Conservation (phyloP, 1,140 invertebrate species). For the Lineus longissimus region DNA sequence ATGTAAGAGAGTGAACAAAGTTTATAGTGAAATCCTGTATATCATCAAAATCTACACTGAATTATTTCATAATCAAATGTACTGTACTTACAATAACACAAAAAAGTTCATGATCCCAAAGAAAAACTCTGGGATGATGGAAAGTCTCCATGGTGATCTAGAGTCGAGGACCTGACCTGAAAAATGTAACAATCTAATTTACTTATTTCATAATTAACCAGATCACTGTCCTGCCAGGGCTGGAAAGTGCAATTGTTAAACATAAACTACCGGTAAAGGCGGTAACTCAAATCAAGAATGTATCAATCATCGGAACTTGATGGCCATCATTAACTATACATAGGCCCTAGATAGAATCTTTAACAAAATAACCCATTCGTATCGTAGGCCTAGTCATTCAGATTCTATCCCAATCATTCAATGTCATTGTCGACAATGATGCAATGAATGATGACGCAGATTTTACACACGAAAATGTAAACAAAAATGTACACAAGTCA, state of each 20-base stretch:
- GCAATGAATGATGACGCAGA: no score
- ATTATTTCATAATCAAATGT: slow-evolving; percentile 8
- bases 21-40: no score
- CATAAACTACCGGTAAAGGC: not conserved
- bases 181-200: slow-evolving; percentile 1
- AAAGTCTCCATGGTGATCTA: slow-evolving; percentile 37
- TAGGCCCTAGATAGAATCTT: not conserved
- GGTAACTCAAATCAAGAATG: not conserved
- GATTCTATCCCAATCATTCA: no score
- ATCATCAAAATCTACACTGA: not conserved
- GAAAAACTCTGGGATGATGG: slow-evolving; percentile 35
- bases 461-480: no score
- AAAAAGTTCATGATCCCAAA: slow-evolving; percentile 45
- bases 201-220: not conserved
- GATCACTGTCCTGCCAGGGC: not conserved
- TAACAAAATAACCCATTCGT: not conserved
- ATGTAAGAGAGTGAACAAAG: no score
- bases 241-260: not conserved
- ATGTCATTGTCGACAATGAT: no score
- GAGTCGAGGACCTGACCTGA: slow-evolving; percentile 35
- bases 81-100: slow-evolving; percentile 41
- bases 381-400: no score
- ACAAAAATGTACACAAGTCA: not conserved
- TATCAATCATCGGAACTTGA: not conserved
- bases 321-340: not conserved